Base-by-base conservation (phyloP, 2,888 invertebrate species). In the Nomada ferruginata region DNA sequence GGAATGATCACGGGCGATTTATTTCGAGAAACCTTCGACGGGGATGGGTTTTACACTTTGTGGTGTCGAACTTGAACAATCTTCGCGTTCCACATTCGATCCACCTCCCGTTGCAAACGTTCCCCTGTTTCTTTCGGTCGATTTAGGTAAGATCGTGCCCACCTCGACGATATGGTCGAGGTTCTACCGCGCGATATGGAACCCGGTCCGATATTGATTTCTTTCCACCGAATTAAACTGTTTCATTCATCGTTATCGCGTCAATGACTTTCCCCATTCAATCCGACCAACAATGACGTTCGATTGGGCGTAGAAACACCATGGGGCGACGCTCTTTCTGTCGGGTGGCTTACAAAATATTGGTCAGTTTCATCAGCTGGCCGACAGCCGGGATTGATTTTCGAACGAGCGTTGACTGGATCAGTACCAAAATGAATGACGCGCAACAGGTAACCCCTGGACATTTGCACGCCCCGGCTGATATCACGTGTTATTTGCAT, bases 391-490 rank as follows among this genome's bases (percentile, higher is more conserved):
- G 76, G 87, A 88, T 85, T 85, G 86, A 86, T 75, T 85, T 83
- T 88, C 83, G 81, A 85, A 83, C 86, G 86, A 88, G 87, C 88
- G 89, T 89, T 89, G 89, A 88, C 89, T 87, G 90, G 90, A 90
- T 91, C 91, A 89, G 91, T 91, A 91, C 89, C 88, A 89, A 91
- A 91, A 91, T 91, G 91, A 91, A 91, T 90, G 91, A 91, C 89
- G 91, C 91, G 91, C 91, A 91, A 91, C 91, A 91, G 91, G 91
- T 88, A 59, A 53, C 68, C 85, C 76, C 87, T 80, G 86, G 50
- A 90, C 88, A 88, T 89, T 90, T 89, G 90, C 87, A 87, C 87
- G 87, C 82, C 84, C 85, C 85, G 85, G 83, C 86, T 84, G 88
- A 23, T 87, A 86, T 88, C 88, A 87, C 86, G 89, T 88, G 87